These are phyloP conservation scores for Rotaria macrura DNA, from an alignment of 2,888 invertebrate genomes.

Conservation along the genomic window DNA sequence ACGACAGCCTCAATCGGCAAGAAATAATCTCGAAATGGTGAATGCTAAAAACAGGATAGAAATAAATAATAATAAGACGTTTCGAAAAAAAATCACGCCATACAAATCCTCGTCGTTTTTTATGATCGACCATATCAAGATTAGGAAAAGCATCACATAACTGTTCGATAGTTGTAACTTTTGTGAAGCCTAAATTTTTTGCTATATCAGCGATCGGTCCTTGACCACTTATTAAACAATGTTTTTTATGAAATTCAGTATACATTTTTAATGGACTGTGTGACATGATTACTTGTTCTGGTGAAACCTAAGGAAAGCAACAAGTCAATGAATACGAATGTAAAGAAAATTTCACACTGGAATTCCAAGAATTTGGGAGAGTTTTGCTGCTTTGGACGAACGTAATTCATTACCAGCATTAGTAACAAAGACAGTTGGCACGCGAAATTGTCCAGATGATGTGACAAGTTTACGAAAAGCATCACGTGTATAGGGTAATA, in stretches of 20 bases:
- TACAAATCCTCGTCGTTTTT: constrained; percentile 47
- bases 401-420: constrained; percentile 59
- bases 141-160: constrained; percentile 56
- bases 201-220: constrained; percentile 55
- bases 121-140: constrained; percentile 57
- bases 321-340: no score
- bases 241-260: constrained; percentile 57
- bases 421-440: constrained; percentile 60
- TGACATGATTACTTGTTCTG: constrained; percentile 60
- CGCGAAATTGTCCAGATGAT: constrained; percentile 54
- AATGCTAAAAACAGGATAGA: constrained; percentile 44
- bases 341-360: constrained; percentile 47
- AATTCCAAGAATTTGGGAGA: constrained; percentile 57
- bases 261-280: constrained; percentile 59
- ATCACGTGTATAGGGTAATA: constrained; percentile 57
- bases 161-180: constrained; percentile 56
- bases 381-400: constrained; percentile 56
- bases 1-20: constrained; percentile 57
- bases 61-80: no score
- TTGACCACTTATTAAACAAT: constrained; percentile 59
- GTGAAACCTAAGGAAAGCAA: constrained; percentile 48
- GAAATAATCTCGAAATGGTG: constrained; percentile 54
- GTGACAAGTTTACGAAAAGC: constrained; percentile 56
- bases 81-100: constrained; percentile 31
- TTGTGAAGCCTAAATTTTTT: constrained; percentile 56